These are phyloP conservation scores for Dryomyza anilis DNA, from an alignment of 2,888 invertebrate genomes.

Conservation along the genomic window DNA sequence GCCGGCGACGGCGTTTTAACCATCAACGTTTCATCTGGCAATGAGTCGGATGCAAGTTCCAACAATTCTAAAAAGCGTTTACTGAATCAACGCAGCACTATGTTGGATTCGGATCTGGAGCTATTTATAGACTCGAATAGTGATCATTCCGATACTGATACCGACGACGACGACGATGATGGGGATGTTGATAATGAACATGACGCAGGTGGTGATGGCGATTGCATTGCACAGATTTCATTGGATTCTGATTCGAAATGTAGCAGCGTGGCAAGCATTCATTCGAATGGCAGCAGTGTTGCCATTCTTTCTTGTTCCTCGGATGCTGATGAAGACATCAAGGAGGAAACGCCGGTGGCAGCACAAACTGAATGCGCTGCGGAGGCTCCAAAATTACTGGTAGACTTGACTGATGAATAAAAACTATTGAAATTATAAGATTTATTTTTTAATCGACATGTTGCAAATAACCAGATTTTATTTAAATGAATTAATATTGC, in stretches of 20 bases:
- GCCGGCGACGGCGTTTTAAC: constrained; percentile 40
- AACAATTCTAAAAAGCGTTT: not conserved
- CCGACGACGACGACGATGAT: not conserved
- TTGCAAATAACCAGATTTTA: too few relatives aligned
- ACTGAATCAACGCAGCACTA: too few relatives aligned
- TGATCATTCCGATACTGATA: not conserved
- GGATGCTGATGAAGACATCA: not conserved
- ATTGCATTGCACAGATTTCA: not conserved
- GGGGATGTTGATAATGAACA: not conserved
- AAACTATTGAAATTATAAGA: too few relatives aligned
- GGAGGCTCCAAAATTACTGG: not conserved
- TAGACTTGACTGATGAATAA: constrained; percentile 19
- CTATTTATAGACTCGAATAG: too few relatives aligned
- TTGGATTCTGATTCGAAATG: not conserved
- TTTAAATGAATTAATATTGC: too few relatives aligned
- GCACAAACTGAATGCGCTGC: not conserved
- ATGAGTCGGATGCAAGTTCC: constrained; percentile 16
- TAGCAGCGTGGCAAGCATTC: too few relatives aligned
- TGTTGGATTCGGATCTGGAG: not conserved
- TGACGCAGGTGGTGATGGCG: too few relatives aligned
- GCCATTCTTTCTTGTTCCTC: not conserved
- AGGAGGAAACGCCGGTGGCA: not conserved
- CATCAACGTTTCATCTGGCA: constrained; percentile 43
- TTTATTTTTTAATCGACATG: too few relatives aligned
- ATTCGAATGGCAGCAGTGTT: not conserved